phyloP scores from a whole-genome alignment of 2,888 invertebrate species.

The Spilarctia lutea region DNA sequence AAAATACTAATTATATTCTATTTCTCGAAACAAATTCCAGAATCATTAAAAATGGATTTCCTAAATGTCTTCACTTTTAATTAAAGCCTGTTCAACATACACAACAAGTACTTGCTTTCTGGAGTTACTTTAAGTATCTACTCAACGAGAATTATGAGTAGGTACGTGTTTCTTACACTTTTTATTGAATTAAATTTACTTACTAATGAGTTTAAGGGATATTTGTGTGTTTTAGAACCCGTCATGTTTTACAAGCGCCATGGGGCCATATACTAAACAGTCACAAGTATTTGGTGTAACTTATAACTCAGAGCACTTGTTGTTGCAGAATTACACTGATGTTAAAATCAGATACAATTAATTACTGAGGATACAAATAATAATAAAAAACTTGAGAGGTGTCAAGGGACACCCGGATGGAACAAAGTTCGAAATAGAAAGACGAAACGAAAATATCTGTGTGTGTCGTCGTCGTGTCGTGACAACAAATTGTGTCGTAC shows the following conservation, averaged over 20 bases:
- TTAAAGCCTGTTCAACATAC: conserved; percentile 43
- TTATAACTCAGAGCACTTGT: background rate
- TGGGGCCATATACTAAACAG: background rate
- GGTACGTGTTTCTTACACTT: conserved; percentile 48
- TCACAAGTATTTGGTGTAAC: background rate
- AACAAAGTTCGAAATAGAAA: no score
- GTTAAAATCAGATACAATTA: background rate
- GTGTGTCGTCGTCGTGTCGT: no score
- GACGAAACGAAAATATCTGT: no score
- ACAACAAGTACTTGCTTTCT: conserved; percentile 51
- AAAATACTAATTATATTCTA: background rate
- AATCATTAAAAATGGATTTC: conserved; percentile 1
- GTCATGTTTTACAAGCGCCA: background rate
- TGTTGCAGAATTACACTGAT: background rate
- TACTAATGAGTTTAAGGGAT: conserved; percentile 31
- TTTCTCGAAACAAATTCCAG: background rate
- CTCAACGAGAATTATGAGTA: conserved; percentile 55
- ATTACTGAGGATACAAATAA: background rate
- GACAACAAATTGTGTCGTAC: no score
- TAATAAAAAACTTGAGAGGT: no score
- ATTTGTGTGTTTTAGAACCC: conserved; percentile 6
- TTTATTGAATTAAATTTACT: conserved; percentile 51
- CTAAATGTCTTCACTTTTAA: conserved; percentile 31
- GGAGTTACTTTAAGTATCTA: conserved; percentile 56
- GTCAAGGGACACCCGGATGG: no score